Base-by-base conservation (phyloP, 1,140 invertebrate species). In the Procambarus clarkii region DNA sequence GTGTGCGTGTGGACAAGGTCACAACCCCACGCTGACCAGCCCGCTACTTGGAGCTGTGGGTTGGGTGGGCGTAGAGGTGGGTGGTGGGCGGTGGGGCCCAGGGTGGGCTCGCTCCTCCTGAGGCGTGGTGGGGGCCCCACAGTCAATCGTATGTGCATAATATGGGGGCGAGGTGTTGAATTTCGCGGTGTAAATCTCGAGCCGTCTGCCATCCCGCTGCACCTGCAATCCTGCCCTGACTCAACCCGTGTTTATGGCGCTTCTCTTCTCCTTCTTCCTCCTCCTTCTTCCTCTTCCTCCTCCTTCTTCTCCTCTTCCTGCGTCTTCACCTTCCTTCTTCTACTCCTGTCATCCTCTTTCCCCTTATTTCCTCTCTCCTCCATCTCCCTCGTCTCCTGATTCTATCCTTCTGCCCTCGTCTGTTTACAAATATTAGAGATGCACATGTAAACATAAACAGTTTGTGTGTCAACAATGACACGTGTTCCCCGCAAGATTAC, bases 81-180 rank as follows among this genome's bases (percentile, higher is more conserved):
- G 50, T 54, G 50, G 5, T 11, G 13, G 50, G 64, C 18, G 64
- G 64, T 4, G 64, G 13, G 4, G 64, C 64, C 24, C 8, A n/a
- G 11, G 21, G 46, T 11, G 24, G 48, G 15, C 79, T 45, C 54
- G 79, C 79, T 21, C 48, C 79, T 11, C 79, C 79, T 24, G 48
- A n/a, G 79, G 79, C 79, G 9, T 54, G 46, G 34, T 34, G 34
- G 34, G 34, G n/a, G 79, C 13, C 13, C 79, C 79, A 58, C 79
- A 81, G 79, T 81, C 79, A 81, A 81, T 81, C 79, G 79, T 81
- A 81, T 81, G 79, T 58, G n/a, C 79, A 81, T 81, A 81, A 81
- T 81, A 81, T 81, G 48, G 79, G 79, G 79, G 9, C 24, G 15
- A 81, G 46, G 79, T 81, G 79, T 81, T 81, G 54, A 81, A 81